A percentile compares a stretch with the other conserved stretches of the same genome.
Conservation (phyloP, 2,888 invertebrate species). For the Drosophila subsilvestris region DNA sequence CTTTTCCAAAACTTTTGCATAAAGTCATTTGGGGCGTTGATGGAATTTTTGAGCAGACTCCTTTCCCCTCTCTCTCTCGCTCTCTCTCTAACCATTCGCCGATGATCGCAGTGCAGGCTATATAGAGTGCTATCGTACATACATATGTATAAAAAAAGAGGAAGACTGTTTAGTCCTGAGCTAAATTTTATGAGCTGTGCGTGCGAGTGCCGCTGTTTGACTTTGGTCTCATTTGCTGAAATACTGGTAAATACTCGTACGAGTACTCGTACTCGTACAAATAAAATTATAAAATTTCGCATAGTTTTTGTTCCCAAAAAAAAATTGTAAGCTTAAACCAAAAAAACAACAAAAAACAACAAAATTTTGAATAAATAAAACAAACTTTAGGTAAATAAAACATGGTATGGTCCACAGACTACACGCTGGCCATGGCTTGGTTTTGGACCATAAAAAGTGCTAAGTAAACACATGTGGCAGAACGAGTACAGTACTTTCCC, state of each 20-base stretch:
- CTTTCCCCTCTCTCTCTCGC: neutral
- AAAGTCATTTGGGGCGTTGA: conserved; percentile 64
- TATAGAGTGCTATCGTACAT: conserved; percentile 5
- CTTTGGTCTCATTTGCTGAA: conserved; percentile 30
- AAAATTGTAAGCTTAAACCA: conserved; percentile 28
- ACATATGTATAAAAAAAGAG: conserved; percentile 10
- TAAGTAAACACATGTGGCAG: conserved; percentile 75
- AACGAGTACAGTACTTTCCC: conserved; percentile 3
- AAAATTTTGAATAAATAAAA: conserved; percentile 67
- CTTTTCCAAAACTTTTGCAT: conserved; percentile 41
- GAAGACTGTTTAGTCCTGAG: conserved; percentile 43
- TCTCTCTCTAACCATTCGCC: no score
- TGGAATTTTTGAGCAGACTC: conserved; percentile 66
- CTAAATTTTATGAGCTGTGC: conserved; percentile 62
- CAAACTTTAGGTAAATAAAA: conserved; percentile 69
- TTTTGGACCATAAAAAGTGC: conserved; percentile 70
- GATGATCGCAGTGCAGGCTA: conserved; percentile 18
- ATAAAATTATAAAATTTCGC: conserved; percentile 74
- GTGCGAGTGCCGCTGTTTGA: conserved; percentile 38
- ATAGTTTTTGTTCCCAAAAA: conserved; percentile 43
- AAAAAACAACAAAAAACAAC: conserved; percentile 35
- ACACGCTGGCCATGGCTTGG: conserved; percentile 24
- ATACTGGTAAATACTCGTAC: conserved; percentile 17
- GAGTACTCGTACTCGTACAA: conserved; percentile 47
- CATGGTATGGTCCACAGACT: conserved; percentile 46